phyloP scores from a whole-genome alignment of 2,888 invertebrate genomes.

The Cylloceria caligata region DNA sequence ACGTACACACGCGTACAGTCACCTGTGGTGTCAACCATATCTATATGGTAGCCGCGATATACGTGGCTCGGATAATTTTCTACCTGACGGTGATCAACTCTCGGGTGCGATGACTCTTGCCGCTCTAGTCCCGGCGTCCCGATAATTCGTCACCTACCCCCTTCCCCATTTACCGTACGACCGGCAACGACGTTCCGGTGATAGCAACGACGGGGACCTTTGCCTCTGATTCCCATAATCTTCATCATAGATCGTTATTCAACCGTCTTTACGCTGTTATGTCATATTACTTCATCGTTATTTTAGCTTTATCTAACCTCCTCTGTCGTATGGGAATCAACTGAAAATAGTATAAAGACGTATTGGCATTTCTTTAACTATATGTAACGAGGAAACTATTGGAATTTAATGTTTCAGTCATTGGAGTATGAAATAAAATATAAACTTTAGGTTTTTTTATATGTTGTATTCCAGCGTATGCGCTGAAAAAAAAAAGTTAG shows the following conservation, averaged over 20 bases:
- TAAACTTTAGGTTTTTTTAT: too few relatives aligned
- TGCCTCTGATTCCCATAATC: conserved; percentile 36
- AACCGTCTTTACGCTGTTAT: conserved; percentile 10
- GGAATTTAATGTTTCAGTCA: neutral
- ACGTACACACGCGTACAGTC: conserved; percentile 19
- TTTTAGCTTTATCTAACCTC: neutral
- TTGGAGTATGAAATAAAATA: too few relatives aligned
- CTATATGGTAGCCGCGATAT: neutral
- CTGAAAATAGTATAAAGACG: neutral
- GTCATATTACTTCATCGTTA: neutral
- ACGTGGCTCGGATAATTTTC: conserved; percentile 67
- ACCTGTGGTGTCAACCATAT: neutral
- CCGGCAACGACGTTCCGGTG: conserved; percentile 11
- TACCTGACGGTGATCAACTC: conserved; percentile 67
- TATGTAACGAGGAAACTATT: too few relatives aligned
- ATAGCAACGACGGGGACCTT: conserved; percentile 16
- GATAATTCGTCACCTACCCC: conserved; percentile 56
- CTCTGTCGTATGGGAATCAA: neutral
- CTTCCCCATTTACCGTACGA: neutral
- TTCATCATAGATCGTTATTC: conserved; percentile 49
- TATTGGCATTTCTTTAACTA: neutral
- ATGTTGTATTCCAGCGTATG: too few relatives aligned
- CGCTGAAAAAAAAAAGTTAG: too few relatives aligned
- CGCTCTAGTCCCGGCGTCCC: conserved; percentile 18
- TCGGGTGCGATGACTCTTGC: conserved; percentile 43